Base-by-base conservation (phyloP, 2,113 vertebrate genomes). In the Pungitius pungitius region DNA sequence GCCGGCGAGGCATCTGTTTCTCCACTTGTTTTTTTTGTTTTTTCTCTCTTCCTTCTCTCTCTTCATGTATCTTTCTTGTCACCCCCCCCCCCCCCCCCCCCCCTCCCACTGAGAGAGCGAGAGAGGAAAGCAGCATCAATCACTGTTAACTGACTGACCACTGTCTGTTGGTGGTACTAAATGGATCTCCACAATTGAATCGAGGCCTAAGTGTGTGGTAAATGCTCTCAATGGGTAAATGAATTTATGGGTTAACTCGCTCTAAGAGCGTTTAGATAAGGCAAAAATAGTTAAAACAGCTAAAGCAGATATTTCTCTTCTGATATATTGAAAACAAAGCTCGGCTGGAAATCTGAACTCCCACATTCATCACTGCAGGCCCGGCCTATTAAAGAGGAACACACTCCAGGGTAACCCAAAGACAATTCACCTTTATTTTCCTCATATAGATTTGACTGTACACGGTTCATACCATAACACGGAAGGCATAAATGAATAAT, bases 391-490 rank as follows among this genome's bases (percentile, higher is more conserved):
- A 73, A 71, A 84, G 78, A 85, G 55, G 73, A 68, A 86, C 27
- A 60, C 60, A 85, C 24, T 43, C 63, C n/a, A 24, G 33, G 30
- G 22, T 88, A 92, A 93, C 90, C 94, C 94, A 95, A 95, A 96
- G 93, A 95, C 92, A 87, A 90, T 94, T 94, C 93, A 71, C 90
- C 88, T 97, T 96, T 96, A 97, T 98, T 97, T 94, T 94, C 82
- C 89, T 94, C 93, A 90, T 94, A 84, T 90, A 93, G 94, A 91
- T 93, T 91, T 93, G 87, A 94, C 95, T 94, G 68, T 94, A 96
- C 95, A 97, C 92, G 86, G 93, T 93, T 96, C 96, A 96, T 96
- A 95, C 94, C 95, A 90, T 94, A 91, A 91, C 94, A 95, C 93
- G 89, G 94, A 94, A 96, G 95, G 95, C 94, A 93, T 94, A 94